Evolutionary conservation across 2,888 invertebrate genomes (phyloP).

Genomic region (Tenthredo livida): DNA sequence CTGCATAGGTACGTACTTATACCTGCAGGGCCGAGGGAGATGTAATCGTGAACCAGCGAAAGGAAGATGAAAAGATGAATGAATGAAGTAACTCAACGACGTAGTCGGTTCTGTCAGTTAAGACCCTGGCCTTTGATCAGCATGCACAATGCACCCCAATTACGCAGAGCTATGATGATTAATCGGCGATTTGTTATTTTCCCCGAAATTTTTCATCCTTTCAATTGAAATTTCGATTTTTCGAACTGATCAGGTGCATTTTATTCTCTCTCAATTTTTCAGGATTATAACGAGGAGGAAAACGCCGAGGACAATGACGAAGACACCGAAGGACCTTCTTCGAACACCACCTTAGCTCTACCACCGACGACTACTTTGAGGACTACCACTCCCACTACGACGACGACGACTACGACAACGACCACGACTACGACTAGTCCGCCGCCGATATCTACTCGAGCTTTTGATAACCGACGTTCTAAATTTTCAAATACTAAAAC

Average conservation of each 20-base stretch:
- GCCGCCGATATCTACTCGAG: conserved; percentile 75
- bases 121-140: background rate
- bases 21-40: conserved; percentile 33
- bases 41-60: conserved; percentile 26
- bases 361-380: conserved; percentile 59
- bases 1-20: background rate
- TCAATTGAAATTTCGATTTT: background rate
- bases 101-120: background rate
- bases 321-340: conserved; percentile 52
- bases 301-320: conserved; percentile 67
- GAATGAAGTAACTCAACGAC: conserved; percentile 1
- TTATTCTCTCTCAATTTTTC: conserved; percentile 33
- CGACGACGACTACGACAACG: conserved; percentile 68
- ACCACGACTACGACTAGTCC: conserved; percentile 74
- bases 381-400: conserved; percentile 59
- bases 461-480: conserved; percentile 62
- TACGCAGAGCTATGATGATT: background rate
- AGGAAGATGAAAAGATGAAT: conserved; percentile 34
- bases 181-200: conserved; percentile 4
- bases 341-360: conserved; percentile 59
- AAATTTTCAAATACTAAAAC: conserved; percentile 59
- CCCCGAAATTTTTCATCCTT: background rate
- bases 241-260: background rate
- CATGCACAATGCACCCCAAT: conserved; percentile 35
- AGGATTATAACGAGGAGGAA: conserved; percentile 72